Base-by-base conservation (phyloP, 2,888 invertebrate genomes). In the Hecatera dysodea region DNA sequence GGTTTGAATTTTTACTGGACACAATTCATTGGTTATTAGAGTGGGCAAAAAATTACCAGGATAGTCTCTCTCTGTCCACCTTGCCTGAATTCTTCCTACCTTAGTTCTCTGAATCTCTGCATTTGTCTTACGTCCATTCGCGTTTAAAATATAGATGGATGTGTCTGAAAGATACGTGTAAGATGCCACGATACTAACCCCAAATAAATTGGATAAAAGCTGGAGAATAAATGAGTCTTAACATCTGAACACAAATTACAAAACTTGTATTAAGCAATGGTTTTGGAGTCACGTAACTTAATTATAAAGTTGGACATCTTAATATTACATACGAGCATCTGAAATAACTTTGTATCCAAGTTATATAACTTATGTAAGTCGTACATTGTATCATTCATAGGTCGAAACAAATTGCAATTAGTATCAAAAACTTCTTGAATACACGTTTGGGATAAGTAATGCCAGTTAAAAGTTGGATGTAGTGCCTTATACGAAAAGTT, bases 241-340 rank as follows among this genome's bases (percentile, higher is more conserved):
- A 62, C 15, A 24, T 48, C 42, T 63, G 12, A 72, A 62, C 15
- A 24, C 33, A 69, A 82, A 67, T 82, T 55, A 68, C 67, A 33
- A 50, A 82, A 82, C 52, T 75, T 77, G 44, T 57, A 64, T 52
- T 46, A 69, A 72, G 53, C 39, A 57, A 62, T 52, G 56, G 60
- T 48, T 57, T 62, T 53, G 50, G 55, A 75, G 71, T 71, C 83
- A 81, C 81, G 76, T 81, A 79, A 73, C 74, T 83, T 81, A 66
- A 79, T 83, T 83, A 83, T 75, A 83, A 83, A 81, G 81, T 81
- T 75, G 55, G 53, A 62, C 60, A 50, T 65, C 39, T 67, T 72
- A 48, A 67, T 75, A 57, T 74, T 56, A 67, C 75, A 29, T 52
- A 50, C 27, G 72, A 46, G n/a, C 59, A 75, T 82, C 65, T 65